Evolutionary conservation across 2,797 vertebrate genomes (phyloP), one percentile per base, ranked within the genome.

Genomic region (Emydoidea blandingii): DNA sequence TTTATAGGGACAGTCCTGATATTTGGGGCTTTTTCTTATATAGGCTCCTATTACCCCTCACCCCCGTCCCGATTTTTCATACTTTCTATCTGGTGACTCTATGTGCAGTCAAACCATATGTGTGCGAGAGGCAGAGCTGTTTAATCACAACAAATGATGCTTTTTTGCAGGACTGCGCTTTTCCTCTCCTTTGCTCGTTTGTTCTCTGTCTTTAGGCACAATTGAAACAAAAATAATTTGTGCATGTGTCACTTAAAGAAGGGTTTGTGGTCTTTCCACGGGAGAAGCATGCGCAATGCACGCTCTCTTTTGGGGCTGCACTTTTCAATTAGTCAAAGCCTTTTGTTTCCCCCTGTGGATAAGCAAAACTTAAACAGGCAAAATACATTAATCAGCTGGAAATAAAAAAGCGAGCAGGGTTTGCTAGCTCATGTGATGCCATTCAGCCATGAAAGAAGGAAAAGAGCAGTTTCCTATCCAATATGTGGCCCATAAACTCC

Each of bases 341-440:
- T 82, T 44, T 90, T 85, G 18, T 83, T 95, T 89, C 50, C 86
- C 37, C 86, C 37, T 5, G 5, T n/a, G 74, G 62, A 34, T 80
- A 80, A 53, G 25, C 79, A 86, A 53, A 81, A 41, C 89, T 83
- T 44, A 44, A 96, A 15, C 91, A 72, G 87, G 78, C 79, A 92
- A 89, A 91, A 37, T 49, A 88, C 49, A 15, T 91, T 65, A 76
- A 81, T 92, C 47, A 74, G 81, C 57, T 92, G 89, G 92, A 81
- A 92, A 72, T 72, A 84, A 92, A 92, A 96, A 52, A 91, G 79
- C 79, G 44, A 90, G 18, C 27, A 7, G 81, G 52, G 41, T 52
- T 94, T 72, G 21, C 47, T 91, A 53, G 78, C 18, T n/a, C 83
- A 34, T 4, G 5, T 10, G 52, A 81, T 7, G 29, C 14, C 34